Evolutionary conservation across 1,140 invertebrate species (phyloP), one percentile per base, ranked within the genome.

Genomic region (Scylla paramamosain): DNA sequence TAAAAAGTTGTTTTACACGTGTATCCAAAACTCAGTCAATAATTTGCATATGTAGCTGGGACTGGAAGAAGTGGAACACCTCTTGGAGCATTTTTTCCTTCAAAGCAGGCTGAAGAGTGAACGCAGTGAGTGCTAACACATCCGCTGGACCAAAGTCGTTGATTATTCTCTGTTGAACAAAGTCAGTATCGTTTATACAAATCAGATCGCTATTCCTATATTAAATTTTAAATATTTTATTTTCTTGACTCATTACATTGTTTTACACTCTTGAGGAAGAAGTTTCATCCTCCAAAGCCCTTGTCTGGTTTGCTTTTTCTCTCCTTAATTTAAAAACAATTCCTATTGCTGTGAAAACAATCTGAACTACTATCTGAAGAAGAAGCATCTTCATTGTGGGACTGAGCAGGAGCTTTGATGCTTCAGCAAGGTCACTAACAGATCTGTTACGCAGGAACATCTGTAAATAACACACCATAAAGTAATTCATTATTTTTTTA

Each of bases 371-470:
- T n/a, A 93, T 52, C 29, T 93, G 83, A 77, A 93, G 83, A 93
- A 93, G 77, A 0, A 93, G 16, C 45, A 46, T 45, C 84, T 93
- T 93, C 32, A 48, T 45, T 59, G 92, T 20, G 4, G 92, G 92
- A 59, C 92, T 93, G 29, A 86, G 83, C 0, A 93, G 77, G 12
- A 93, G 83, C 45, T 93, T 93, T 86, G 92, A 87, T 25, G 28
- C 92, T 59, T 48, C 92, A 32, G 92, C 92, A 39, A 93, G 39
- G 59, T 87, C 92, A n/a, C 25, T 31, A 32, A 93, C n/a, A 46
- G 92, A 93, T 46, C 83, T 87, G 52, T 87, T 93, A 20, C 28
- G 45, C 92, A 93, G 92, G 92, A 93, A 93, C 92, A 93, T 25
- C 92, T 93, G 92, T n/a, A 93, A 93, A 87, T 39, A 86, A 87